Evolutionary conservation across 1,140 invertebrate species (phyloP).

Genomic region (Leptopilina boulardi): DNA sequence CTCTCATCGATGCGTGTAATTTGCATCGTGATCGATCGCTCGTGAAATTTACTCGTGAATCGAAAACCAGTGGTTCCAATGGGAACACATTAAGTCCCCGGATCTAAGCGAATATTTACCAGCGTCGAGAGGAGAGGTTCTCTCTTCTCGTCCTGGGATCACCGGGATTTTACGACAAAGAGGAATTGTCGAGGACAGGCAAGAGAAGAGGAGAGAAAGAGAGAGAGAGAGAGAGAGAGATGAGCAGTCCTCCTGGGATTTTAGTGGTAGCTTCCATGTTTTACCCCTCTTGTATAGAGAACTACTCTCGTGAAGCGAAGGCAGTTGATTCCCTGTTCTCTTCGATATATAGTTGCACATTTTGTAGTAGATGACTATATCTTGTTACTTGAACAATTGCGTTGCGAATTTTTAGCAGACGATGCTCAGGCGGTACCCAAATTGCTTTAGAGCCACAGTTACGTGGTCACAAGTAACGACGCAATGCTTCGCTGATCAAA

Average conservation of each 20-base stretch:
- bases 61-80: constrained; percentile 21
- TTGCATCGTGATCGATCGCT: constrained; percentile 21
- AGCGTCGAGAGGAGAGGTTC: constrained; percentile 2
- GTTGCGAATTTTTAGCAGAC: constrained; percentile 56
- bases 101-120: constrained; percentile 26
- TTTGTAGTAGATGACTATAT: constrained; percentile 39
- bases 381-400: constrained; percentile 53
- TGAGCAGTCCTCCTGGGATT: constrained; percentile 14
- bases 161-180: not conserved
- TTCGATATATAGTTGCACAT: constrained; percentile 17
- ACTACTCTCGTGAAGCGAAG: constrained; percentile 16
- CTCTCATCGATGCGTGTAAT: constrained; percentile 34
- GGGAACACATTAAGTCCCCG: constrained; percentile 34
- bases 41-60: not conserved
- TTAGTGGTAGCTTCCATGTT: constrained; percentile 1
- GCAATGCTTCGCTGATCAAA: constrained; percentile 56
- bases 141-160: constrained; percentile 17
- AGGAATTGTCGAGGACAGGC: not conserved
- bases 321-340: not conserved
- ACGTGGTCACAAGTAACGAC: constrained; percentile 52
- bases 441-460: constrained; percentile 51
- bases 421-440: constrained; percentile 46
- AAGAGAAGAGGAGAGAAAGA: not conserved
- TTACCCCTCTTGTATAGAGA: constrained; percentile 14
- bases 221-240: not conserved